A percentile compares a stretch with the other conserved stretches of the same genome.
These are phyloP conservation scores for Pterocles burchelli DNA, from an alignment of 2,113 vertebrate genomes.

Conservation along the genomic window DNA sequence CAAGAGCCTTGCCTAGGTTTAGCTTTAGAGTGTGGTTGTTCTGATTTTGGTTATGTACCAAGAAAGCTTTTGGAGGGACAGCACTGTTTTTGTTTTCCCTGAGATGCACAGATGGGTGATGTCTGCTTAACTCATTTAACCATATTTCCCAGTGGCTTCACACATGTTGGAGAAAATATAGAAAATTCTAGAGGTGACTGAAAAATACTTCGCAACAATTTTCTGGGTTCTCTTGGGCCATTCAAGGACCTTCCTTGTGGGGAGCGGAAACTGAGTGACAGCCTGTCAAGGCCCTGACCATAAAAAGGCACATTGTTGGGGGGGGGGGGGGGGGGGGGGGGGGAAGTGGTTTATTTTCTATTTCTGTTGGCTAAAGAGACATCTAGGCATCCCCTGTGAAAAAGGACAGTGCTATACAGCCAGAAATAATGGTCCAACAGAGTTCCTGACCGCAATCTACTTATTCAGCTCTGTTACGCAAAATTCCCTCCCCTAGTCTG, in stretches of 20 bases:
- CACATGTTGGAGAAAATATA: conserved; percentile 56
- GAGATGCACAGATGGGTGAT: conserved; percentile 68
- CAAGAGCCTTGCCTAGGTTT: conserved; percentile 15
- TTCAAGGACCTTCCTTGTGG: conserved; percentile 16
- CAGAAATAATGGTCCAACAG: neutral
- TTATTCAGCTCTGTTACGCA: conserved; percentile 22
- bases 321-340: fast-evolving
- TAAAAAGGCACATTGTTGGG: neutral
- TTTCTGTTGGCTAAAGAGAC: conserved; percentile 33
- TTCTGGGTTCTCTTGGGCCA: conserved; percentile 27
- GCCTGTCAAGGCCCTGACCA: neutral
- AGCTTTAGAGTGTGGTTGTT: conserved; percentile 14
- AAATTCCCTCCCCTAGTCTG: neutral
- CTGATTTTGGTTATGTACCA: conserved; percentile 64
- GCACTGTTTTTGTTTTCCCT: conserved; percentile 67
- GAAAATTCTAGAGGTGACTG: conserved; percentile 67
- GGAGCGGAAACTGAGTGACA: conserved; percentile 3
- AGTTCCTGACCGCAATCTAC: conserved; percentile 29
- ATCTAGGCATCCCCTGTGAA: conserved; percentile 12
- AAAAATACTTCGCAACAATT: conserved; percentile 8
- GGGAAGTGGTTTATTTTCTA: neutral
- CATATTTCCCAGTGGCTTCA: conserved; percentile 70
- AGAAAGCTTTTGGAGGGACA: conserved; percentile 64
- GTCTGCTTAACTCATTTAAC: conserved; percentile 71
- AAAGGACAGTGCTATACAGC: conserved; percentile 36